Conservation (phyloP, 1,140 invertebrate species). For the Drosophila orena region DNA sequence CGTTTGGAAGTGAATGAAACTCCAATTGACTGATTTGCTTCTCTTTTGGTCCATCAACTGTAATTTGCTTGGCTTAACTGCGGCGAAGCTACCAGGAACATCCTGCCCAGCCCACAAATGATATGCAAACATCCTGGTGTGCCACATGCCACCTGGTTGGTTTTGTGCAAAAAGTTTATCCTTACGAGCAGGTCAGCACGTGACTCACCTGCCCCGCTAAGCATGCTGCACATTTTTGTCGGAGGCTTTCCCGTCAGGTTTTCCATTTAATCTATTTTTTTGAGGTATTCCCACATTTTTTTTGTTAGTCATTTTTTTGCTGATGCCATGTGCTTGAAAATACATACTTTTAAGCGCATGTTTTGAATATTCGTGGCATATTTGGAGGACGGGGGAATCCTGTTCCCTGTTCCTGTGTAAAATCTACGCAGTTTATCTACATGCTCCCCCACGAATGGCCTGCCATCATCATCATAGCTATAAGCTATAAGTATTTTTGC, state of each 20-base stretch:
- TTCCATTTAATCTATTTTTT: slow-evolving; percentile 1
- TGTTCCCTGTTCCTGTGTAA: slow-evolving; percentile 47
- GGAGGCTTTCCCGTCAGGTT: slow-evolving; percentile 32
- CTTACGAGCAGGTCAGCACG: slow-evolving; percentile 56
- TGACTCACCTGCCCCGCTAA: slow-evolving; percentile 61
- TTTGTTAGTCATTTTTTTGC: slow-evolving; percentile 8
- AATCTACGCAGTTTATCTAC: slow-evolving; percentile 79
- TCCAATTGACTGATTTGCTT: slow-evolving; percentile 36
- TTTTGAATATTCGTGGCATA: slow-evolving; percentile 79
- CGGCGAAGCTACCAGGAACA: not conserved
- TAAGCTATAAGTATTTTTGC: slow-evolving; percentile 66
- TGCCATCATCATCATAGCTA: slow-evolving; percentile 43
- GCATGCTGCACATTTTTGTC: slow-evolving; percentile 68
- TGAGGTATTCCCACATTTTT: not conserved
- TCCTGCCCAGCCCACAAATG: slow-evolving; percentile 46
- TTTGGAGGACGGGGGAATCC: slow-evolving; percentile 34
- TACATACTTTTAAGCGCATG: slow-evolving; percentile 74
- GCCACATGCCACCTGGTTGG: slow-evolving; percentile 47
- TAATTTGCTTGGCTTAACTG: slow-evolving; percentile 47
- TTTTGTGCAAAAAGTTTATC: slow-evolving; percentile 43
- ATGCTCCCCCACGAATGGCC: slow-evolving; percentile 35
- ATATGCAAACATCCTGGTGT: slow-evolving; percentile 53
- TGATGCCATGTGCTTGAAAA: slow-evolving; percentile 63
- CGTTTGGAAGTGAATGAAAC: slow-evolving; percentile 19
- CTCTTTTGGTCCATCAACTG: slow-evolving; percentile 27